Evolutionary conservation across 2,113 vertebrate species (phyloP).

Genomic region (Scomber scombrus): DNA sequence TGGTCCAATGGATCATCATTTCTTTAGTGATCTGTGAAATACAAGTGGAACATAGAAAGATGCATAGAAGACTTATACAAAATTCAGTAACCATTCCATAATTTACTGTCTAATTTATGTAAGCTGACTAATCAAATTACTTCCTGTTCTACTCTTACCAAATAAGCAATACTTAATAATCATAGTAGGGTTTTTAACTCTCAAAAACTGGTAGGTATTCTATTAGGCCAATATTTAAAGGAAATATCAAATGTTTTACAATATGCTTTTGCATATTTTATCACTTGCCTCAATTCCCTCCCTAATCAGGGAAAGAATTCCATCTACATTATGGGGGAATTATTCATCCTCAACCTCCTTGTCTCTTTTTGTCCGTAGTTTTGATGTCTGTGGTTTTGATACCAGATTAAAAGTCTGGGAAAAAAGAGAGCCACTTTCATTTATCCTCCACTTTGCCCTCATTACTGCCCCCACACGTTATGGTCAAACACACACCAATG

Average conservation of each 20-base stretch:
- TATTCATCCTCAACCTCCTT: conserved; percentile 39
- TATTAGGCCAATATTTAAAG: conserved; percentile 34
- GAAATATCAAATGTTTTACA: conserved; percentile 47
- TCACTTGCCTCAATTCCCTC: conserved; percentile 39
- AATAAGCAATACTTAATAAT: neutral
- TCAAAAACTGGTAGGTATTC: neutral
- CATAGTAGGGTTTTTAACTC: neutral
- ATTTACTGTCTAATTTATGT: neutral
- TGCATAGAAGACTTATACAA: no score
- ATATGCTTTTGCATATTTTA: conserved; percentile 57
- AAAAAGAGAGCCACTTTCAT: conserved; percentile 48
- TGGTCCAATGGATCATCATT: neutral
- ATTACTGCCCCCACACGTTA: conserved; percentile 63
- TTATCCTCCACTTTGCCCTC: conserved; percentile 53
- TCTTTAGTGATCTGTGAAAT: neutral
- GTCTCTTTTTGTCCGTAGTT: conserved; percentile 43
- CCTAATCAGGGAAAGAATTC: conserved; percentile 33
- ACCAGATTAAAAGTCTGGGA: conserved; percentile 35
- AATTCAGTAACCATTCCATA: neutral
- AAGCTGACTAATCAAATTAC: neutral
- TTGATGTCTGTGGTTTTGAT: conserved; percentile 43
- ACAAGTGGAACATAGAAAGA: no score
- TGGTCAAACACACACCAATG: conserved; percentile 60
- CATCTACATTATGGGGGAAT: conserved; percentile 43
- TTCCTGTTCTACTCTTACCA: neutral